These are phyloP conservation scores for Uromys caudimaculatus DNA, from an alignment of 2,797 vertebrate species.

Conservation along the genomic window DNA sequence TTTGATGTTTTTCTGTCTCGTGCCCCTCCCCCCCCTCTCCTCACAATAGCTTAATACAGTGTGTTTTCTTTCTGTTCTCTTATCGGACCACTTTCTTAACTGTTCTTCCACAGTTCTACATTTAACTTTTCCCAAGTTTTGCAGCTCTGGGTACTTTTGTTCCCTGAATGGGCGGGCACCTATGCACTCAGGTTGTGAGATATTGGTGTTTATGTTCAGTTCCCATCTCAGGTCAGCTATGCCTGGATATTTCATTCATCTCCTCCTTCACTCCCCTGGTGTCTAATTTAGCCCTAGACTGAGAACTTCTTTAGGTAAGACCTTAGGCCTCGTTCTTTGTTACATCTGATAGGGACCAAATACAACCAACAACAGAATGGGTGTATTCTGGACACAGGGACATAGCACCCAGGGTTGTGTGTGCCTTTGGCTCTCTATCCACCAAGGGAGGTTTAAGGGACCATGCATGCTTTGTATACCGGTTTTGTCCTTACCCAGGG, in stretches of 20 bases:
- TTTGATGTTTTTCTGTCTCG: no score
- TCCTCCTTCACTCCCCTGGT: not conserved
- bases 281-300: not conserved
- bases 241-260: not conserved
- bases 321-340: not conserved
- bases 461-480: not conserved
- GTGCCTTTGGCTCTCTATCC: not conserved
- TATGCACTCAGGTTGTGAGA: not conserved
- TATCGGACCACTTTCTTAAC: not conserved
- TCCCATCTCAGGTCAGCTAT: not conserved
- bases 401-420: accelerated
- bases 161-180: no score
- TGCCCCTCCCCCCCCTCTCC: no score
- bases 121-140: not conserved
- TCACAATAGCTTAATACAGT: accelerated
- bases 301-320: not conserved
- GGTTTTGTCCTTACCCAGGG: not conserved
- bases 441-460: not conserved
- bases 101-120: not conserved
- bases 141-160: not conserved
- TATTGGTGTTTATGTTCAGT: not conserved
- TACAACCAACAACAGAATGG: accelerated
- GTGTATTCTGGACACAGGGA: not conserved
- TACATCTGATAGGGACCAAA: no score
- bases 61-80: not conserved